A percentile compares a stretch with the other conserved stretches of the same genome.
Conservation (phyloP, 2,888 invertebrate genomes). For the Drosophila neoperkinsi region DNA sequence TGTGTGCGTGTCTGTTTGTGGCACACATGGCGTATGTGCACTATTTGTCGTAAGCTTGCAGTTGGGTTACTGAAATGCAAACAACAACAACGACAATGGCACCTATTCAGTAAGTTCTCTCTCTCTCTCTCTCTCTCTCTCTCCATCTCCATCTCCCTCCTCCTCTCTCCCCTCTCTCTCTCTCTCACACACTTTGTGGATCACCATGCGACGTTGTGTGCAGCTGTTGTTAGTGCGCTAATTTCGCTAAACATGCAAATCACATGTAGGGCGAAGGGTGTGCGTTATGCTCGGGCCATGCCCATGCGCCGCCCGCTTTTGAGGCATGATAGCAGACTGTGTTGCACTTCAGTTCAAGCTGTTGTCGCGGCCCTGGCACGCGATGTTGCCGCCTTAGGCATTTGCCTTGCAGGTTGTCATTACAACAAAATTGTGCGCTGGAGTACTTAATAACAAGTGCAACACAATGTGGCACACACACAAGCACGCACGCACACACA, state of each 20-base stretch:
- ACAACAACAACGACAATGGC: conserved; percentile 28
- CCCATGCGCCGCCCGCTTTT: conserved; percentile 9
- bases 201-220: conserved; percentile 30
- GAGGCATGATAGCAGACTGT: conserved; percentile 19
- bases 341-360: conserved; percentile 68
- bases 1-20: conserved; percentile 4
- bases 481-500: conserved; percentile 12
- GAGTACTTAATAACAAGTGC: conserved; percentile 80
- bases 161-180: not conserved
- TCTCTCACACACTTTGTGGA: not conserved
- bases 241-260: conserved; percentile 80
- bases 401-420: conserved; percentile 78
- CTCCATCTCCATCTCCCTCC: not conserved
- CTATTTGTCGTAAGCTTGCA: conserved; percentile 65
- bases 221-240: conserved; percentile 80
- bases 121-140: not conserved
- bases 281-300: conserved; percentile 34
- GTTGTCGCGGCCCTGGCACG: conserved; percentile 74
- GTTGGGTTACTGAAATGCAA: conserved; percentile 69
- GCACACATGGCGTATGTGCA: conserved; percentile 71
- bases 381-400: conserved; percentile 75
- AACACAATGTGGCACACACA: conserved; percentile 71
- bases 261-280: conserved; percentile 66
- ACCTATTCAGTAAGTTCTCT: conserved; percentile 1
- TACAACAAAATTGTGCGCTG: conserved; percentile 76